phyloP scores from a whole-genome alignment of 2,797 vertebrate genomes.

The Steatocranus sp. region DNA sequence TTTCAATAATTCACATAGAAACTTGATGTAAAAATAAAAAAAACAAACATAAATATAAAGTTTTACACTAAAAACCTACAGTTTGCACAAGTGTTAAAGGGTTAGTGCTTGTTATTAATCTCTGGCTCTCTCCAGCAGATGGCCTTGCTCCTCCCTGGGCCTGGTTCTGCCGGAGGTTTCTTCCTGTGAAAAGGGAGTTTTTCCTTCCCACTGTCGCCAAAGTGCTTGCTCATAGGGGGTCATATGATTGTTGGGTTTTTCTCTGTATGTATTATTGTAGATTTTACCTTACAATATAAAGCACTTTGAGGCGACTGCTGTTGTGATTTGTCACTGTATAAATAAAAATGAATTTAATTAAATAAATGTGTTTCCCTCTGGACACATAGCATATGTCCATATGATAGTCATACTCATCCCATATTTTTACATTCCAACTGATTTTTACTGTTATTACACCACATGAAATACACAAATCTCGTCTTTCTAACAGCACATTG shows the following conservation, averaged over 20 bases:
- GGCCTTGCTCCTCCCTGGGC: rapidly evolving
- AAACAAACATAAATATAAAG: rapidly evolving
- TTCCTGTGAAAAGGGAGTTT: neutral
- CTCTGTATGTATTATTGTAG: neutral
- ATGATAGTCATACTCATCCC: neutral
- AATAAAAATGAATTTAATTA: neutral
- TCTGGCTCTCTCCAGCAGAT: rapidly evolving
- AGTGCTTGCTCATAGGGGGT: rapidly evolving
- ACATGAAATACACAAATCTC: rapidly evolving
- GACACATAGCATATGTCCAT: neutral
- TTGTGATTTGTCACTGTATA: rapidly evolving
- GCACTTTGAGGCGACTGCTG: neutral
- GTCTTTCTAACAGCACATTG: neutral
- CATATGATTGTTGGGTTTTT: neutral
- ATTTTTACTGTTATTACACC: neutral
- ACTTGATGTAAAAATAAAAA: rapidly evolving
- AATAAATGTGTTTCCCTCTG: neutral
- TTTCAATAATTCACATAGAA: neutral
- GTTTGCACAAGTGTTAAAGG: neutral
- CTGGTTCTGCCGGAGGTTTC: rapidly evolving
- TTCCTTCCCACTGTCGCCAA: neutral
- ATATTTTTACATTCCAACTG: neutral
- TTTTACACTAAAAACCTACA: neutral
- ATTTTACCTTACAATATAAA: neutral
- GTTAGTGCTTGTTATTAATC: neutral